Base-by-base conservation (phyloP, 2,797 vertebrate genomes). In the Betta splendens region DNA sequence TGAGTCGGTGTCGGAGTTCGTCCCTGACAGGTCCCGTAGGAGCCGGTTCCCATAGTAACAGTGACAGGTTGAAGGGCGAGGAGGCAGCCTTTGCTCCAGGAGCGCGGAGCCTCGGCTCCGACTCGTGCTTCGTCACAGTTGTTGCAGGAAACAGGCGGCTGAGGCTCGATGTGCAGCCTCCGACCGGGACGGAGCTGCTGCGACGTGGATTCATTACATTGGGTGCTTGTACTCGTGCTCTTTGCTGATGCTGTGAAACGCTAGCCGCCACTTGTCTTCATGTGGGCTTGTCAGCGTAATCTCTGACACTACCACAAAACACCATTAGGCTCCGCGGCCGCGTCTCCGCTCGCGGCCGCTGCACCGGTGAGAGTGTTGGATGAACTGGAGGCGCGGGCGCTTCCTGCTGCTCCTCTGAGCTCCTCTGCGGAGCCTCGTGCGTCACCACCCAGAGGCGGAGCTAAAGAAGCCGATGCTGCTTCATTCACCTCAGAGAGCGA, bases 401-500 rank as follows among this genome's bases (percentile, higher is more conserved):
- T 55, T 66, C 26, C 59, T 31, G 7, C 31, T 42, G 3, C 28
- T 58, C 59, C 56, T 72, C 53, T 75, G 66, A 79, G 61, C 47
- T 57, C 23, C 50, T 60, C 33, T 67, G 79, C 79, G 61, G 63
- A 57, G 72, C 50, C 55, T 44, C n/a, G 64, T 42, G 69, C 38
- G 80, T 72, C 79, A 79, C 77, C 77, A 77, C 66, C 72, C 61
- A 2, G 37, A 23, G 57, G 65, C 39, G 57, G 56, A 64, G 78
- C 76, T 81, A 79, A 79, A 82, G 71, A 46, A 64, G 59, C 58
- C n/a, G n/a, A 32, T 58, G 72, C 79, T 79, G 83, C 80, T 80
- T 87, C 81, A 77, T 85, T 88, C 80, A 85, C 79, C 87, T 86
- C 81, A 85, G 81, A 84, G 60, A 66, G 71, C 60, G 49, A 84